phyloP scores from a whole-genome alignment of 1,140 invertebrate species.

The Euura saliciscinereae region DNA sequence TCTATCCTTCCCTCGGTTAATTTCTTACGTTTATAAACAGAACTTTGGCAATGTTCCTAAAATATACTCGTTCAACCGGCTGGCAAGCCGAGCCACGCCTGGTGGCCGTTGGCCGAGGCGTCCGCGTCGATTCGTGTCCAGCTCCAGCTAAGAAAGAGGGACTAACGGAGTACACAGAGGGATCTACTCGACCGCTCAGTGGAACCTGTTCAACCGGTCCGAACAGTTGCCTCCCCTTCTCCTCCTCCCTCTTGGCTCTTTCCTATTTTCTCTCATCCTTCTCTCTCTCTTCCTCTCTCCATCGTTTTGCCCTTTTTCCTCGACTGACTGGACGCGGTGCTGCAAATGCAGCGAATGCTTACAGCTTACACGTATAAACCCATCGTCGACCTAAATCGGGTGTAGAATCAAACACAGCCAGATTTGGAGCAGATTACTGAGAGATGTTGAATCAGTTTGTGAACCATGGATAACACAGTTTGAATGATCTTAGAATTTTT shows the following conservation, averaged over 20 bases:
- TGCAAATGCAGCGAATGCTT: neutral
- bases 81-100: neutral
- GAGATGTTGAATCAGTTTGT: too few species aligned
- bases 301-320: neutral
- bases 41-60: neutral
- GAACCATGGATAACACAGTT: too few species aligned
- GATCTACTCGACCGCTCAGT: slow-evolving; percentile 46
- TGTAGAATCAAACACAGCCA: neutral
- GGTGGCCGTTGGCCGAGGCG: neutral
- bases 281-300: too few species aligned
- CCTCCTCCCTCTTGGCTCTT: slow-evolving; percentile 27
- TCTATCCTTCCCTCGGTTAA: too few species aligned
- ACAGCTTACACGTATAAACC: too few species aligned
- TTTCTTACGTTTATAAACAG: neutral
- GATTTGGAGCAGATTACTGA: neutral
- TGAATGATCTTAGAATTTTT: too few species aligned
- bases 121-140: slow-evolving; percentile 19
- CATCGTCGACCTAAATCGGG: slow-evolving; percentile 2
- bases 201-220: slow-evolving; percentile 56
- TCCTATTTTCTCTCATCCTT: neutral
- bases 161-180: slow-evolving; percentile 51
- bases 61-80: neutral
- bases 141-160: slow-evolving; percentile 46
- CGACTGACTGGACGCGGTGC: neutral
- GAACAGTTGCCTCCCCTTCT: slow-evolving; percentile 30